phyloP scores from a whole-genome alignment of 2,113 vertebrate species.

The Halichoerus grypus region DNA sequence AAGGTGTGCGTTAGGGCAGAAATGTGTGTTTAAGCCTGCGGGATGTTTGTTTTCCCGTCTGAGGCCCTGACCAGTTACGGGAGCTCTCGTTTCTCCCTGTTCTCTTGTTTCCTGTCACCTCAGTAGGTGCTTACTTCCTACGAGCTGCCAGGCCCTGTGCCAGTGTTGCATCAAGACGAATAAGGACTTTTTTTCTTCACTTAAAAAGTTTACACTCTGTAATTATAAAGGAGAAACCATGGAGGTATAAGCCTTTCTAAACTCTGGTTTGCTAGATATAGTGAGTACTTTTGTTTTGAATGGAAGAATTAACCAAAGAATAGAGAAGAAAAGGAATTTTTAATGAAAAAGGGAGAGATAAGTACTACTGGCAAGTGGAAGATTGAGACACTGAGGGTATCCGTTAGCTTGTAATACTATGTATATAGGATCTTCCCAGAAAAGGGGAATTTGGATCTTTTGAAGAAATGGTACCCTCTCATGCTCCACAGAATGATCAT shows the following conservation, averaged over 20 bases:
- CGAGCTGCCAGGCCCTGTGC: background rate
- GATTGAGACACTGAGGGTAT: background rate
- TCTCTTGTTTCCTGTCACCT: background rate
- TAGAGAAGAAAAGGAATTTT: background rate
- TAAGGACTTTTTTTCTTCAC: background rate
- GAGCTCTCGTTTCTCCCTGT: background rate
- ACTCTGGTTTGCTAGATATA: background rate
- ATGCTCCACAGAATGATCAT: background rate
- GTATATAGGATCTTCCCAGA: background rate
- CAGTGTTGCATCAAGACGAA: background rate
- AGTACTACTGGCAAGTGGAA: background rate
- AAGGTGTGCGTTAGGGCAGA: background rate
- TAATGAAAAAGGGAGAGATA: background rate
- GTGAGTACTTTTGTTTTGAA: background rate
- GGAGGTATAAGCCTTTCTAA: background rate
- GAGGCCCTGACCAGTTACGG: background rate
- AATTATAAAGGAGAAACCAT: background rate
- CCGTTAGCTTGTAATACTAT: background rate
- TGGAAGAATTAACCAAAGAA: background rate
- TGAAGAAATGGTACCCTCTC: background rate
- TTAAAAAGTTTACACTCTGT: background rate
- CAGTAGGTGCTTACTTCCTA: background rate
- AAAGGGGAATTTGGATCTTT: background rate
- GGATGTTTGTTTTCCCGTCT: background rate
- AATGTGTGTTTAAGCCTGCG: background rate